These are phyloP conservation scores for Neelides folsomi DNA, from an alignment of 2,888 invertebrate species.

Conservation along the genomic window DNA sequence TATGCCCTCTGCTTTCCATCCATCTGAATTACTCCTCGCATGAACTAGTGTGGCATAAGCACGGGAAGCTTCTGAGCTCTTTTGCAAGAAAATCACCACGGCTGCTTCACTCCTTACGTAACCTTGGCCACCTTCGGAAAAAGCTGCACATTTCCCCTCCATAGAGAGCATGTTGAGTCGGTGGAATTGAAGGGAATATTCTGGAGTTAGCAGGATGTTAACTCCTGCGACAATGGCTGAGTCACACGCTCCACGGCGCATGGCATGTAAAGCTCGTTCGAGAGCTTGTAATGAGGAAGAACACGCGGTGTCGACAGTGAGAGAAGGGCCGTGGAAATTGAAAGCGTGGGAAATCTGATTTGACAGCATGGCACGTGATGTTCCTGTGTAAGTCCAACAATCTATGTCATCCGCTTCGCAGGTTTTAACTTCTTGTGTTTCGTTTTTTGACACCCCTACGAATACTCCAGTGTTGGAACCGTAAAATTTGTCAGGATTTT, in stretches of 20 bases:
- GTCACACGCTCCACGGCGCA: conserved; percentile 39
- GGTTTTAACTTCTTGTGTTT: conserved; percentile 34
- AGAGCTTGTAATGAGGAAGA: conserved; percentile 50
- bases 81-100: neutral
- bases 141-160: conserved; percentile 50
- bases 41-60: conserved; percentile 42
- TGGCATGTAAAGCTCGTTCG: conserved; percentile 40
- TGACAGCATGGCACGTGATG: conserved; percentile 46
- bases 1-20: conserved; percentile 40
- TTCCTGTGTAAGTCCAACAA: conserved; percentile 46
- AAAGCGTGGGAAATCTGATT: conserved; percentile 46
- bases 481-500: conserved; percentile 40
- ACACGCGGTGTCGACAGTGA: conserved; percentile 52
- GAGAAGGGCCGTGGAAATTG: conserved; percentile 46
- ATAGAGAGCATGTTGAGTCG: conserved; percentile 49
- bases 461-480: conserved; percentile 46
- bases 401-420: conserved; percentile 42
- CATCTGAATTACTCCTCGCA: conserved; percentile 44
- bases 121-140: conserved; percentile 47
- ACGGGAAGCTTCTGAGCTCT: conserved; percentile 34
- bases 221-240: conserved; percentile 48
- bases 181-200: conserved; percentile 49
- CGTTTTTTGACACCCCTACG: conserved; percentile 38
- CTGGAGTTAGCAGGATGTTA: conserved; percentile 46
- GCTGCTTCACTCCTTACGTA: neutral